Conservation (phyloP, 2,888 invertebrate genomes). For the Scrobipalpa atriplicella region DNA sequence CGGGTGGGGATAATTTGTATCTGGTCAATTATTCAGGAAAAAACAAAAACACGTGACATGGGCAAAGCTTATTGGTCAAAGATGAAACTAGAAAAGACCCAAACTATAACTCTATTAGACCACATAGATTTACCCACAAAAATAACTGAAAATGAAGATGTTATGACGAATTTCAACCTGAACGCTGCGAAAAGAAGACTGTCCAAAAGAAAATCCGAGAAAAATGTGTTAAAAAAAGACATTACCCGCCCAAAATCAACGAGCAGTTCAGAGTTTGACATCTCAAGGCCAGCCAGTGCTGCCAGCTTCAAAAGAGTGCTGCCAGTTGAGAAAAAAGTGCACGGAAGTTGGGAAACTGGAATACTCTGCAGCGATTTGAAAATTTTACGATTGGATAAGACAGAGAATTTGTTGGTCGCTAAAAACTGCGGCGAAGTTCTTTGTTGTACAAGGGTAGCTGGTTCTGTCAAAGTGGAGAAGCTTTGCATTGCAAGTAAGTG, state of each 20-base stretch:
- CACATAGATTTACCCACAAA: conserved; percentile 48
- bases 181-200: conserved; percentile 64
- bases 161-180: conserved; percentile 55
- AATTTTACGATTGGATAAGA: conserved; percentile 53
- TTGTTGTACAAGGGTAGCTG: conserved; percentile 56
- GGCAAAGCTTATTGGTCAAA: conserved; percentile 72
- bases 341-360: conserved; percentile 58
- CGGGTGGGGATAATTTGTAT: conserved; percentile 62
- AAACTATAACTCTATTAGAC: conserved; percentile 57
- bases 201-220: conserved; percentile 54
- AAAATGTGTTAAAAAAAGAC: conserved; percentile 39
- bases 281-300: conserved; percentile 60
- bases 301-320: conserved; percentile 54
- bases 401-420: conserved; percentile 62
- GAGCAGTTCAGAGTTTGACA: conserved; percentile 46
- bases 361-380: conserved; percentile 65
- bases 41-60: conserved; percentile 51
- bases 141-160: conserved; percentile 33
- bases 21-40: conserved; percentile 71
- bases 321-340: conserved; percentile 47
- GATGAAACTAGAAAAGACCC: conserved; percentile 61
- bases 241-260: conserved; percentile 56
- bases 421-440: conserved; percentile 70
- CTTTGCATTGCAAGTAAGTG: conserved; percentile 66
- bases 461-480: conserved; percentile 54